Conservation (phyloP, 1,140 invertebrate species). For the Eurosta solidaginis region DNA sequence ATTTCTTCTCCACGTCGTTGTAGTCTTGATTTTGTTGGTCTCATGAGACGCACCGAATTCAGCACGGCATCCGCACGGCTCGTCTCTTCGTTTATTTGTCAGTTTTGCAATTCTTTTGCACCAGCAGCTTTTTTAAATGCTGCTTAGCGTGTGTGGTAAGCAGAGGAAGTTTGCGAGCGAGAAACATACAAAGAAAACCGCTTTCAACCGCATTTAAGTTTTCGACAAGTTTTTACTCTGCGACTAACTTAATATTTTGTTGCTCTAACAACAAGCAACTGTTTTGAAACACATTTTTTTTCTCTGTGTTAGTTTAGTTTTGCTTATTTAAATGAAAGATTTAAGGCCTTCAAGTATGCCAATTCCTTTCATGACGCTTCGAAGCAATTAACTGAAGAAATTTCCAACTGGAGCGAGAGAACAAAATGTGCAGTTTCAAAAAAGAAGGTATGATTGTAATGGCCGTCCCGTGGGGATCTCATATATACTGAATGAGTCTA, state of each 20-base stretch:
- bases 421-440: no score
- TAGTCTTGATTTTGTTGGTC: neutral
- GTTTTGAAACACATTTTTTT: no score
- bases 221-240: conserved; percentile 8
- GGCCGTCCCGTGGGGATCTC: no score
- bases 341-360: neutral
- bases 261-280: neutral
- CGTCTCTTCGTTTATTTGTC: neutral
- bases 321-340: neutral
- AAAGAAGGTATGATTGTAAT: no score
- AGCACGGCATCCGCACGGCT: neutral
- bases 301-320: neutral
- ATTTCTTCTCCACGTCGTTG: no score
- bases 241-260: conserved; percentile 6
- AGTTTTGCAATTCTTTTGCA: neutral
- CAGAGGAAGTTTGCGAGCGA: neutral
- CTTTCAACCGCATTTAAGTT: conserved; percentile 8
- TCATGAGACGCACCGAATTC: neutral
- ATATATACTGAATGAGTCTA: no score
- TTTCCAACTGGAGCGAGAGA: no score
- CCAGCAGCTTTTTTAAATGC: neutral
- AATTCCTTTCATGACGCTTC: neutral
- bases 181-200: neutral
- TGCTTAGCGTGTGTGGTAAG: conserved; percentile 5
- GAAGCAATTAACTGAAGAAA: no score